phyloP scores from a whole-genome alignment of 1,140 invertebrate species.

The Battus philenor region DNA sequence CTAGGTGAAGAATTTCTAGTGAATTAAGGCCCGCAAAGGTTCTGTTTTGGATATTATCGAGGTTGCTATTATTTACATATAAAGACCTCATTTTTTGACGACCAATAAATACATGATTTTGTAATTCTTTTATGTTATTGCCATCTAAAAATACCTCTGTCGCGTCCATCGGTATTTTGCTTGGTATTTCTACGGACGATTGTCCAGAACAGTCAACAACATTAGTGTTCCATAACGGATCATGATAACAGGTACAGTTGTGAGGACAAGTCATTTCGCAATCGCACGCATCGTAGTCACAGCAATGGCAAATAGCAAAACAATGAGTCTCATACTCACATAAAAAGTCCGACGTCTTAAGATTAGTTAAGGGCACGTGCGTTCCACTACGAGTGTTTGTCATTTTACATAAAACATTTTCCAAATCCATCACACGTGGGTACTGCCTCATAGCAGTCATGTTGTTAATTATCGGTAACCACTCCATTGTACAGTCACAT shows the following conservation, averaged over 20 bases:
- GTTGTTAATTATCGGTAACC: conserved; percentile 91
- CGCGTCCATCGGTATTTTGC: conserved; percentile 94
- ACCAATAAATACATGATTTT: conserved; percentile 94
- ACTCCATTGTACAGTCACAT: conserved; percentile 95
- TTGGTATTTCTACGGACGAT: conserved; percentile 84
- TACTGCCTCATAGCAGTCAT: conserved; percentile 87
- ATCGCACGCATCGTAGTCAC: conserved; percentile 95
- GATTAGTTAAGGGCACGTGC: conserved; percentile 81
- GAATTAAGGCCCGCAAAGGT: conserved; percentile 93
- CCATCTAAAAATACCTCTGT: conserved; percentile 94
- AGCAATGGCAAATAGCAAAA: conserved; percentile 94
- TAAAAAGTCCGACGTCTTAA: conserved; percentile 87
- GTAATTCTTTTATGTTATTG: conserved; percentile 88
- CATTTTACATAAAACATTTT: conserved; percentile 90
- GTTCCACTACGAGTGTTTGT: conserved; percentile 84
- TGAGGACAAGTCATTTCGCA: conserved; percentile 96
- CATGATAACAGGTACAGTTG: conserved; percentile 94
- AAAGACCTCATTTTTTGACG: conserved; percentile 91
- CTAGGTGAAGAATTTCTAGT: conserved; percentile 88
- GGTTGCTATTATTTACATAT: conserved; percentile 90
- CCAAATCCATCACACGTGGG: conserved; percentile 90
- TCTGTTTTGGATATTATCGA: conserved; percentile 92
- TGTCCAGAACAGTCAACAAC: conserved; percentile 92
- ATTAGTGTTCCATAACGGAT: conserved; percentile 94
- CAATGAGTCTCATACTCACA: conserved; percentile 95